Evolutionary conservation across 2,888 invertebrate genomes (phyloP), one percentile per base, ranked within the genome.

Genomic region (Imbricaverruca yamaguchii): DNA sequence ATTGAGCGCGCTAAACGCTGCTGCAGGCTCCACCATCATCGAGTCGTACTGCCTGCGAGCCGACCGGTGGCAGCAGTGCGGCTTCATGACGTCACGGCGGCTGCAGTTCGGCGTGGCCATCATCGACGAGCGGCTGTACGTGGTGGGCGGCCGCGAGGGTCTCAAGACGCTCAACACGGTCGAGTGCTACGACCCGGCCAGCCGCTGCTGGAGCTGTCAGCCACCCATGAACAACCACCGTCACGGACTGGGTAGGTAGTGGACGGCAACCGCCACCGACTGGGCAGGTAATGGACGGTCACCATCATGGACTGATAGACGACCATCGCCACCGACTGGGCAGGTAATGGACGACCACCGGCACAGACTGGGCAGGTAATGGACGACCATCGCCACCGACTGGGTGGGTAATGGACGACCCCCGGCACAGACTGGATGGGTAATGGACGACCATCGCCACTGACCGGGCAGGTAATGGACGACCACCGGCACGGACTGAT

Each of bases 71-170:
- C 91, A 90, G 4, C 91, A 92, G 81, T 91, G 92, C 82, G 92
- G 92, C 87, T 90, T 92, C 84, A 93, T 95, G 92, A 93, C 91
- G 82, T 92, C 93, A 0, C 90, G 94, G 82, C 89, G 96, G 69
- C 89, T 96, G 81, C 97, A 97, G 88, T 97, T 96, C 87, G 97
- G 96, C 0, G 95, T 95, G 11, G 96, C 95, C 56, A 91, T 96
- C 55, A 84, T 88, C 61, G 87, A 88, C 55, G 87, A 87, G 84
- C 94, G 94, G 87, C 89, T 97, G 39, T 91, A 94, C 83, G 92
- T 97, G 61, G 95, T 95, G 2, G 96, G 96, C 21, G 97, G 97
- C 21, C 90, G 97, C 82, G 96, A 97, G 87, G 97, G 97, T 23
- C 90, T 97, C 56, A 97, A 97, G 89, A 97, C 97, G 3, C 89